Base-by-base conservation (phyloP, 1,140 invertebrate genomes). In the Drosophila santomea region DNA sequence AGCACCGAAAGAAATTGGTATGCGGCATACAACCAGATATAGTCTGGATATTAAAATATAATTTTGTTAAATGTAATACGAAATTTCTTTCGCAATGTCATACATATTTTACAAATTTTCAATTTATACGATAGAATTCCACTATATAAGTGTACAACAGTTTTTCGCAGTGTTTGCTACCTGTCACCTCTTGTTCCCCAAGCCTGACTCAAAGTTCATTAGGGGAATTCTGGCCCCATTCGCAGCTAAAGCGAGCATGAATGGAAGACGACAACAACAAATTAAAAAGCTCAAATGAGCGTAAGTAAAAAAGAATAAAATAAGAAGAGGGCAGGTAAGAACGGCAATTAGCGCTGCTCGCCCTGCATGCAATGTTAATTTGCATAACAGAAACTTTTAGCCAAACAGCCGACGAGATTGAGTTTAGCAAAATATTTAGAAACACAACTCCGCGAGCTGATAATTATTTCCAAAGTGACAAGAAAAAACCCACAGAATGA, bases 281-380 rank as follows among this genome's bases (percentile, higher is more conserved):
- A 66, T 80, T 80, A 59, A 60, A 56, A 66, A 45, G 47, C 47
- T 73, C 39, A 77, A 80, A 72, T 36, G 54, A 80, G 64, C 71
- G 62, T 62, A 39, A 59, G 62, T 62, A 39, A 59, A 79, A 74
- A 47, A 28, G 45, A 55, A 25, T 39, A 48, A 25, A 64, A 45
- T 14, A 54, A 58, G 14, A 51, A 52, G 39, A 28, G 35, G 35
- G 3, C 56, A 36, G 45, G 56, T 44, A 51, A 68, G 50, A 64
- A 51, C 38, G 47, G 45, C 57, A 84, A 85, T 76, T 74, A 78
- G 58, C 77, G 15, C 48, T 38, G 50, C 57, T 45, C 25, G 44
- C 59, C 51, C 55, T 63, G 63, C 69, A 55, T 51, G 52, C 51
- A 47, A 69, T 80, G 71, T 76, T 67, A 67, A 48, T 78, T 72